Evolutionary conservation across 2,113 vertebrate genomes (phyloP), one percentile per base, ranked within the genome.

Genomic region (Notarius lentiginosus): DNA sequence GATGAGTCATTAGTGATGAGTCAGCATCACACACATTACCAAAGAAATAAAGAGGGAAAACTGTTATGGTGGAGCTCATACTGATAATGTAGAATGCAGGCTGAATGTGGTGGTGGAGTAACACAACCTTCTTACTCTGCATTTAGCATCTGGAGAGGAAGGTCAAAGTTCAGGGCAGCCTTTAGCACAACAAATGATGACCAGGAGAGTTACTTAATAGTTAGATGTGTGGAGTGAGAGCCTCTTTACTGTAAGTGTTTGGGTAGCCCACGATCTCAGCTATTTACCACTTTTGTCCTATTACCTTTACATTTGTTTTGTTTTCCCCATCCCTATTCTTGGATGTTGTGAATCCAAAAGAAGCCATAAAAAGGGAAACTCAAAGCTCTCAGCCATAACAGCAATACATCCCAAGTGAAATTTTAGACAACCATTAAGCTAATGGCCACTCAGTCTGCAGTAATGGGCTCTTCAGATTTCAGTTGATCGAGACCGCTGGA

Each of bases 341-440:
- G 90, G 92, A 92, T 91, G 93, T 93, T 92, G 91, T 94, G 94
- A 93, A 94, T 94, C 93, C 11, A 89, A 94, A 84, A 90, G 92
- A 91, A 95, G 91, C 91, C 92, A 91, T 95, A 94, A 94, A 95
- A 94, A 94, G 91, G 90, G 90, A 92, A 94, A 93, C 72, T 80
- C 91, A 92, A 91, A 91, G 89, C 94, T 94, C 89, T 94, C 92
- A 95, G 93, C 92, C 94, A 95, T 94, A 95, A 94, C 92, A 94
- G 92, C 90, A 88, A 86, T 90, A 92, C 90, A 94, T 95, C 94
- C 93, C 90, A 89, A 92, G 92, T 94, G 94, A 95, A 96, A 95
- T 92, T 90, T 89, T 94, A 95, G 93, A 94, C 90, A 90, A 84
- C 95, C 94, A 96, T 95, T 95, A 95, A 93, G 94, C 92, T 94